Evolutionary conservation across 2,797 vertebrate species (phyloP), one percentile per base, ranked within the genome.

Genomic region (Podarcis siculus): DNA sequence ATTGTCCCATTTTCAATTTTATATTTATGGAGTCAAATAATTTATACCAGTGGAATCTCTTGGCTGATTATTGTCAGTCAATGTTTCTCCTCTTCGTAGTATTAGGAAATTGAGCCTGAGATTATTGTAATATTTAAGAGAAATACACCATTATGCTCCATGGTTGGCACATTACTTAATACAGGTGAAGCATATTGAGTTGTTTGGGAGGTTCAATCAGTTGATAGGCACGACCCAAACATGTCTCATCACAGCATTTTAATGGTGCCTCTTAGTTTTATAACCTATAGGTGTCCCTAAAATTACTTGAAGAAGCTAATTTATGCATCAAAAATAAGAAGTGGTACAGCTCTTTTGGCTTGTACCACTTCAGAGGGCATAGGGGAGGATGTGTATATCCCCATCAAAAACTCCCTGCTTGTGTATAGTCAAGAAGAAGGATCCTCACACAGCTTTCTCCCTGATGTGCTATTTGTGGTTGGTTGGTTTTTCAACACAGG

Each of bases 1-100:
- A 86, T 23, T 89, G 25, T 69, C 37, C 17, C 45, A 1, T 73
- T 91, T 91, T 82, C 35, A 76, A 66, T 39, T 79, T 5, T 83
- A 35, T 89, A 80, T 91, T 87, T 85, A 80, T 87, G 78, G 5
- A 83, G 23, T 71, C 42, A 85, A 67, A 79, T 85, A 86, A 89
- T 90, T 91, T 82, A 27, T 75, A 67, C 55, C 79, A 78, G n/a
- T 42, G 13, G 27, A 87, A 75, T 83, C 2, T 85, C 82, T 85
- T 87, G 27, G 35, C 30, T 90, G 83, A 75, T 85, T 77, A 82
- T 45, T 77, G 75, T 42, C 23, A 39, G 9, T 30, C 83, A 84
- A 32, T 83, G 0, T 72, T 82, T 89, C 27, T 81, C 37, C 12
- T 49, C 32, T 4, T 64, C 58, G n/a, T 19, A 58, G 10, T 78